phyloP scores from a whole-genome alignment of 2,888 invertebrate species.

The Dendrolimus pini region DNA sequence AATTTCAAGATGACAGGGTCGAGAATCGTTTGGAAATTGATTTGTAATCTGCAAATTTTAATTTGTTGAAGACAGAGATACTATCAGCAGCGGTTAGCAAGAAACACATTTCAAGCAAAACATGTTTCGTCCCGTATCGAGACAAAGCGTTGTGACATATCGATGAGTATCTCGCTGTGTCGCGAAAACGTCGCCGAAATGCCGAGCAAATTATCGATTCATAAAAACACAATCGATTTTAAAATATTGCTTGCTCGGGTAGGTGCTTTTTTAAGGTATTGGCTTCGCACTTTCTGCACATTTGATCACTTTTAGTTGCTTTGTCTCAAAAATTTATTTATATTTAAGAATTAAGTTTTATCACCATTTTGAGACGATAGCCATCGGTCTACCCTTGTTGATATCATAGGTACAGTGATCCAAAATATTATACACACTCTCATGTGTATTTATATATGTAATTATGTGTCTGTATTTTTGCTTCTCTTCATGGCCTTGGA shows the following conservation, averaged over 20 bases:
- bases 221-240: constrained; percentile 72
- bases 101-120: constrained; percentile 74
- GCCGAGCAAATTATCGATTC: constrained; percentile 75
- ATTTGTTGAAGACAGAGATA: constrained; percentile 47
- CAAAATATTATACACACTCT: too few species aligned
- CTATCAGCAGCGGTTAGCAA: constrained; percentile 71
- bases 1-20: constrained; percentile 23
- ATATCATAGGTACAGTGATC: too few species aligned
- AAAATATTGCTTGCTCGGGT: constrained; percentile 49
- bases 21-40: constrained; percentile 23
- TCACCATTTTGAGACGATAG: too few species aligned
- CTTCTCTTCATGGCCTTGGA: too few species aligned
- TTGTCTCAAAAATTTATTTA: too few species aligned
- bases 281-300: too few species aligned
- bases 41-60: constrained; percentile 27
- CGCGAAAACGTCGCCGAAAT: constrained; percentile 51
- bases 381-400: too few species aligned
- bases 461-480: too few species aligned
- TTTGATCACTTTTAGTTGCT: too few species aligned
- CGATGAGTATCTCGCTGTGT: constrained; percentile 70
- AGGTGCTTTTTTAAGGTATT: neutral
- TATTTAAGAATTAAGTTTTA: too few species aligned
- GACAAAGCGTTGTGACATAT: constrained; percentile 73
- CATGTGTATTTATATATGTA: too few species aligned
- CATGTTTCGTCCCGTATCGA: constrained; percentile 67